Evolutionary conservation across 2,797 vertebrate genomes (phyloP), one percentile per base, ranked within the genome.

Genomic region (Anguilla marmorata): DNA sequence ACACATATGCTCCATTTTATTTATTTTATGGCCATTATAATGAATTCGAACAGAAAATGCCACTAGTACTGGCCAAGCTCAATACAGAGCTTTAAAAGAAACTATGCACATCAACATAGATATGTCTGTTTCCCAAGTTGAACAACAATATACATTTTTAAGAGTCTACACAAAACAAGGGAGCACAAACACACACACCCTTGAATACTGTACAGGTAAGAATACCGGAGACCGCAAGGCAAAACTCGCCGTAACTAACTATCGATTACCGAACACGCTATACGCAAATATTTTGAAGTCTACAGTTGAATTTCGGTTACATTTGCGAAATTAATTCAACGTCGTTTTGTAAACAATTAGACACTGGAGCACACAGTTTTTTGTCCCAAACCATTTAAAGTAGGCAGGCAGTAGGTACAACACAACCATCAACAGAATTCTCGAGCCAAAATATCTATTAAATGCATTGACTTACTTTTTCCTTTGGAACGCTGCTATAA

Each of bases 401-500:
- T 82, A 50, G 24, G 24, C 79, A 82, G 6, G 45, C 79, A 50
- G 45, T 50, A 48, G 76, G 8, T 21, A n/a, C 41, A 82, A 50
- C 30, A 41, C 33, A 41, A 41, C 0, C 79, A 50, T 41, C 27
- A 50, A 82, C 79, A 82, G 41, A 82, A 24, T 82, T 48, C 45
- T 6, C 41, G 19, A 9, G 45, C 21, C 45, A 21, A 79, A 19
- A 24, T 82, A 82, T 50, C 37, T 82, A 82, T 48, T 2, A 48
- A 82, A 82, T 82, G 41, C 41, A 50, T 11, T 33, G 41, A 82
- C 79, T 82, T 82, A 82, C 79, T 82, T 82, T 56, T 50, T 48
- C 79, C 41, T 50, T 50, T 48, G 79, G 45, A 82, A 8, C 79
- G 9, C 79, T 82, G 72, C 19, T 82, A 50, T n/a, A 48, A 82